These are phyloP conservation scores for Dasysyrphus tricinctus DNA, from an alignment of 2,888 invertebrate genomes.

Conservation along the genomic window DNA sequence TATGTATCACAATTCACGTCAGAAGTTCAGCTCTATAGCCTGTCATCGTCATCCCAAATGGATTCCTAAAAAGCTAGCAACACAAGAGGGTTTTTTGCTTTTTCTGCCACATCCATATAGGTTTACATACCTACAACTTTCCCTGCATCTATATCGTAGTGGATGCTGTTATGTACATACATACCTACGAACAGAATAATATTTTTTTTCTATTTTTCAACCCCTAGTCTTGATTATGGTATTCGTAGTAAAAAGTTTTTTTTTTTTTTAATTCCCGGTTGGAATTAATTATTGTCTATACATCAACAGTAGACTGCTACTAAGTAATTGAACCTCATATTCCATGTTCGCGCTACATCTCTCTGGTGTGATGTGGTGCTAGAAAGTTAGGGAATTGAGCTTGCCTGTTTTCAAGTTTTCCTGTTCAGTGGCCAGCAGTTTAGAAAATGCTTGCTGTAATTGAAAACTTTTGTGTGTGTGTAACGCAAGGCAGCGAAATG, in stretches of 20 bases:
- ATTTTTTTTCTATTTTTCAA: neutral
- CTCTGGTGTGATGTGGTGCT: neutral
- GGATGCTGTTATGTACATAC: neutral
- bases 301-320: conserved; percentile 16
- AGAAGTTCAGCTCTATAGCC: neutral
- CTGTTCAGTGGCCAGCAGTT: neutral
- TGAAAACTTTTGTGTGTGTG: conserved; percentile 1
- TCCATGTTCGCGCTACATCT: neutral
- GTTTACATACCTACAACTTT: neutral
- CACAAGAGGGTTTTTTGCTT: neutral
- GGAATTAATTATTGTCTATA: conserved; percentile 20
- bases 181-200: neutral
- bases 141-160: neutral
- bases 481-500: neutral
- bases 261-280: conserved; percentile 19
- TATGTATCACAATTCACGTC: conserved; percentile 3
- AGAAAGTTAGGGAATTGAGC: neutral
- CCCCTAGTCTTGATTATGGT: conserved; percentile 4
- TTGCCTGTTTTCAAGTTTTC: neutral
- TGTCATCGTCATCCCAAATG: conserved; percentile 21
- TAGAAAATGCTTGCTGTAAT: neutral
- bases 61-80: conserved; percentile 12
- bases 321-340: conserved; percentile 22
- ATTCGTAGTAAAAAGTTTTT: conserved; percentile 7
- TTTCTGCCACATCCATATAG: neutral